phyloP scores from a whole-genome alignment of 2,888 invertebrate genomes.

The Anodontia alba region DNA sequence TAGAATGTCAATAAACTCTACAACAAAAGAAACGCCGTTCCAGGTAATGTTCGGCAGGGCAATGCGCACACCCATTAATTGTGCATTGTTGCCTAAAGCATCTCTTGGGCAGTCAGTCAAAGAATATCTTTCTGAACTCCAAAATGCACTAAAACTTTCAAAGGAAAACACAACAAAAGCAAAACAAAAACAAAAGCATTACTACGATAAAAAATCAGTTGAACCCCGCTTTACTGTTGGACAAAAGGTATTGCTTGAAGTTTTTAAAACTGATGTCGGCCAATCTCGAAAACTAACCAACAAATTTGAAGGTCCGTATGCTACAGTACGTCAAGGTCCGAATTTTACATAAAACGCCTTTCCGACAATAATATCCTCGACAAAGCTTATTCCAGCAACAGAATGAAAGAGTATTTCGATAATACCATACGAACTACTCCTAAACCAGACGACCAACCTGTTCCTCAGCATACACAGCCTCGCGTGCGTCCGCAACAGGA shows the following conservation, averaged over 20 bases:
- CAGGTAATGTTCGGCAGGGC: background rate
- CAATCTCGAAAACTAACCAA: background rate
- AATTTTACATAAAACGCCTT: background rate
- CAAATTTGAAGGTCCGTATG: constrained; percentile 5
- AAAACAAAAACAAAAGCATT: background rate
- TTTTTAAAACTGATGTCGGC: background rate
- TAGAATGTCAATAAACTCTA: background rate
- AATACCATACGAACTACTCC: background rate
- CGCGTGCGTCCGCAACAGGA: background rate
- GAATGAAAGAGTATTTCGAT: background rate
- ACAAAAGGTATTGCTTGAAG: background rate
- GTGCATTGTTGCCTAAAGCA: background rate
- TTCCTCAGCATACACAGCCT: background rate
- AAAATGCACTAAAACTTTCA: background rate
- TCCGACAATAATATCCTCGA: background rate
- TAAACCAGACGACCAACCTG: background rate
- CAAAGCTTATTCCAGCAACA: background rate
- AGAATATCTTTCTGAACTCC: background rate
- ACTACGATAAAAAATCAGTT: background rate
- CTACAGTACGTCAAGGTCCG: background rate
- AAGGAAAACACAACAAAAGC: background rate
- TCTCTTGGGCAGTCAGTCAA: background rate
- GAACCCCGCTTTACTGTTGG: background rate
- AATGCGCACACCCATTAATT: constrained; percentile 2
- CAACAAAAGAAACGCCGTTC: background rate